phyloP scores from a whole-genome alignment of 2,888 invertebrate species.

The Melanophora roralis region DNA sequence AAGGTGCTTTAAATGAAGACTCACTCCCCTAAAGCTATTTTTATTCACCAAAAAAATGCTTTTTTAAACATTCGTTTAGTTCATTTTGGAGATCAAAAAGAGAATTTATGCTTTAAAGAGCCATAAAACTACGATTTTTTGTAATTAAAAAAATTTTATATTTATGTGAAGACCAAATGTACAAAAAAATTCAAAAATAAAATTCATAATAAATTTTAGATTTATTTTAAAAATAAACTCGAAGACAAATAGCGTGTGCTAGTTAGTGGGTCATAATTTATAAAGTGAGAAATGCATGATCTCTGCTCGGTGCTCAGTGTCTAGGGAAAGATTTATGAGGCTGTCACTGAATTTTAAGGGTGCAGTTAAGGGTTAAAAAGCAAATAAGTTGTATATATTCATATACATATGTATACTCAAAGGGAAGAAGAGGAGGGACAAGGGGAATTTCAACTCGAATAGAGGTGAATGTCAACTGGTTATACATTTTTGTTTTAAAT shows the following conservation, averaged over 20 bases:
- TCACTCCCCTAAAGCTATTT: slow-evolving; percentile 48
- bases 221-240: slow-evolving; percentile 50
- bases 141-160: slow-evolving; percentile 12
- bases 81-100: slow-evolving; percentile 39
- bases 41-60: slow-evolving; percentile 27
- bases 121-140: slow-evolving; percentile 37
- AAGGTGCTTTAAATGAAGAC: slow-evolving; percentile 32
- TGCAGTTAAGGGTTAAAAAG: not conserved
- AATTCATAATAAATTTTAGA: slow-evolving; percentile 18
- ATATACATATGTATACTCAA: too few relatives aligned
- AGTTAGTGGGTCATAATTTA: slow-evolving; percentile 52
- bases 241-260: slow-evolving; percentile 50
- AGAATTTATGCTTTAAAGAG: slow-evolving; percentile 33
- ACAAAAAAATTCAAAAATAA: not conserved
- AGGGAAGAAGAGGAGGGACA: too few relatives aligned
- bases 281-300: not conserved
- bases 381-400: too few relatives aligned
- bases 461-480: too few relatives aligned
- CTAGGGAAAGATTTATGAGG: slow-evolving; percentile 3
- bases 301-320: not conserved
- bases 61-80: not conserved
- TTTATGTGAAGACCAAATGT: not conserved
- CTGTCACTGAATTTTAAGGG: not conserved
- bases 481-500: too few relatives aligned
- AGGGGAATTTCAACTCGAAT: too few relatives aligned